Percentiles rank a stretch among this genome's conserved stretches.
Conservation (phyloP, 2,113 vertebrate species). For the Actinemys pallida region DNA sequence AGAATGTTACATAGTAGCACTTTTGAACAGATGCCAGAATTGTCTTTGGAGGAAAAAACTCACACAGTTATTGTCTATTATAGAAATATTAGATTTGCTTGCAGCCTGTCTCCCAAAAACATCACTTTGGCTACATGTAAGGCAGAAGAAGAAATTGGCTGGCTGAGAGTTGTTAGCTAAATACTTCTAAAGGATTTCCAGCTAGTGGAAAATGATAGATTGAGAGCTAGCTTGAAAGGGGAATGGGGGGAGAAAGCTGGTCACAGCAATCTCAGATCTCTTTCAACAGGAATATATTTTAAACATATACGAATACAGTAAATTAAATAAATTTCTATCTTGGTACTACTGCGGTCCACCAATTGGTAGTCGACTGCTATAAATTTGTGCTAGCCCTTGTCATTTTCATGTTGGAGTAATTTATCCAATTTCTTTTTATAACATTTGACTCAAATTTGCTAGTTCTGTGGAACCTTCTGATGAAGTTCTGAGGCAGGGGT, state of each 20-base stretch:
- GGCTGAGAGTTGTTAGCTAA: not conserved
- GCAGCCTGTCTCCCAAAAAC: not conserved
- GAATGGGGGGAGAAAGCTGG: not conserved
- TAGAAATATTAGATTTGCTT: not conserved
- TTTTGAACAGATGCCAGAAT: not conserved
- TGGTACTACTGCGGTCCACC: not conserved
- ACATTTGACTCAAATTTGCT: not conserved
- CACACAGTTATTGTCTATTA: not conserved
- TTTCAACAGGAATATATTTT: not conserved
- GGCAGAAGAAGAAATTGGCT: not conserved
- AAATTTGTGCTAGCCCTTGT: not conserved
- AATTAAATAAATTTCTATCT: not conserved
- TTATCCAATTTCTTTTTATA: not conserved
- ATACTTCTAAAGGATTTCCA: not conserved
- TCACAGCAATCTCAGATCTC: not conserved
- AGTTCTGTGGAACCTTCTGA: not conserved
- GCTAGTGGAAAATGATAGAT: not conserved
- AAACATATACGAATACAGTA: not conserved
- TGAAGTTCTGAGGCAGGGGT: not conserved
- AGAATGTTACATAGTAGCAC: not conserved
- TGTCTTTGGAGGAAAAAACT: not conserved
- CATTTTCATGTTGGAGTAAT: not conserved
- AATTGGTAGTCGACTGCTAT: not conserved
- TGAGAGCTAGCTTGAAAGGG: not conserved
- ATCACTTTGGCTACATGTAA: not conserved